phyloP scores from a whole-genome alignment of 2,113 vertebrate genomes.

The Labrus mixtus region DNA sequence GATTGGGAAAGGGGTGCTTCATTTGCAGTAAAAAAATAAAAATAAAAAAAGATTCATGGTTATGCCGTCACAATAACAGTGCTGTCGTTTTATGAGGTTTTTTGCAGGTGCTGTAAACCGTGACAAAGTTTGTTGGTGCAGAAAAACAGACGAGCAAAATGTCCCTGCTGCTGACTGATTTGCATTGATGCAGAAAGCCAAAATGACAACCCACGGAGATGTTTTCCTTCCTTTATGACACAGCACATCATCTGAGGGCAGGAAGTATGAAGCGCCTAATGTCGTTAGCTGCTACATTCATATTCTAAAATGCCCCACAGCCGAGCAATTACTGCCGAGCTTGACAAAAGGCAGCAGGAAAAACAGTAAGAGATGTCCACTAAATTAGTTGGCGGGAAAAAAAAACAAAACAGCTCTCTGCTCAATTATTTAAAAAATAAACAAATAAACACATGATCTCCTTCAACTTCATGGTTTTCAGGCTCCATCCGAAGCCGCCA shows the following conservation, averaged over 20 bases:
- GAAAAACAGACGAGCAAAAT: slow-evolving; percentile 24
- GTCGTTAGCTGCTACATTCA: slow-evolving; percentile 45
- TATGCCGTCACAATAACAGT: slow-evolving; percentile 16
- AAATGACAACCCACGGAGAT: slow-evolving; percentile 7
- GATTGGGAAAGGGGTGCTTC: slow-evolving; percentile 39
- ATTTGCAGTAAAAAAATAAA: slow-evolving; percentile 57
- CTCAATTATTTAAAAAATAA: slow-evolving; percentile 10
- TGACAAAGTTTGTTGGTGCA: slow-evolving; percentile 30
- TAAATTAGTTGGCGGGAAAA: background rate
- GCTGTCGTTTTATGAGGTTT: slow-evolving; percentile 18
- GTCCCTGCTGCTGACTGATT: slow-evolving; percentile 15
- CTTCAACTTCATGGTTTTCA: background rate
- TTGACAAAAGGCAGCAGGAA: slow-evolving; percentile 24
- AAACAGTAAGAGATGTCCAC: slow-evolving; percentile 19
- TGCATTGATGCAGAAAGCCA: slow-evolving; percentile 27
- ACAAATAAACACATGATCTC: slow-evolving; percentile 16
- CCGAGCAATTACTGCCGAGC: slow-evolving; percentile 26
- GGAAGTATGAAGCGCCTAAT: slow-evolving; percentile 17
- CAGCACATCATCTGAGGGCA: slow-evolving; percentile 10
- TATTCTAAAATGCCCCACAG: slow-evolving; percentile 33
- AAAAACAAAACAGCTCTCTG: slow-evolving; percentile 1
- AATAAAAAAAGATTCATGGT: slow-evolving; percentile 35
- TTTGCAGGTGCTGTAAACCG: slow-evolving; percentile 37
- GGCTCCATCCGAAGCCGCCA: slow-evolving; percentile 45
- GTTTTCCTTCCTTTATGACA: slow-evolving; percentile 20